Percentiles rank a stretch among this genome's conserved stretches.
Evolutionary conservation across 1,140 invertebrate species (phyloP).

Genomic region (Gryon sp.): DNA sequence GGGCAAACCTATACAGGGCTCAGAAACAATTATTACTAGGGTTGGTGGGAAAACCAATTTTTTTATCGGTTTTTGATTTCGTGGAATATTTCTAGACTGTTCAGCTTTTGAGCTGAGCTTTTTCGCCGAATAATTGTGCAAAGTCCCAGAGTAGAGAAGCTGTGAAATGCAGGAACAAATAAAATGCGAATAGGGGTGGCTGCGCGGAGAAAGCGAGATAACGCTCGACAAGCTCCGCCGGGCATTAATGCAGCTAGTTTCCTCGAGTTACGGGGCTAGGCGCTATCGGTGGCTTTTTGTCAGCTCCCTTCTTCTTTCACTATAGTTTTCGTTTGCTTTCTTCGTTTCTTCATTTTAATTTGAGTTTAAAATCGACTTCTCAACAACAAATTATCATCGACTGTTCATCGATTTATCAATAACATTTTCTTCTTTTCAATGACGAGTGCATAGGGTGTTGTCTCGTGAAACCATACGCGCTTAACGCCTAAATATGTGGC

Average conservation of each 20-base stretch:
- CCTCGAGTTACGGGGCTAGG: slow-evolving; percentile 76
- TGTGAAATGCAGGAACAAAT: slow-evolving; percentile 21
- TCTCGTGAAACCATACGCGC: slow-evolving; percentile 10
- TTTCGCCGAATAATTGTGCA: slow-evolving; percentile 6
- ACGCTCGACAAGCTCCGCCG: slow-evolving; percentile 48
- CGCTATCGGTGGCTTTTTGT: slow-evolving; percentile 75
- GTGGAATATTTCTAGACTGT: no score
- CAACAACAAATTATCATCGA: no score
- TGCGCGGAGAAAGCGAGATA: slow-evolving; percentile 34
- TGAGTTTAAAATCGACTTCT: slow-evolving; percentile 16
- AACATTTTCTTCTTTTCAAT: no score
- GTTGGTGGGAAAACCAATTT: no score
- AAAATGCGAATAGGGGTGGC: slow-evolving; percentile 16
- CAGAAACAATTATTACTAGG: no score
- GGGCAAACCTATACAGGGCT: no score
- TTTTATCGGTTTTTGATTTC: no score
- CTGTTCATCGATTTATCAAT: background rate
- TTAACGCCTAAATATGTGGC: slow-evolving; percentile 3
- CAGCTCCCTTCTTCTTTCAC: slow-evolving; percentile 79
- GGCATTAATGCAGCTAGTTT: slow-evolving; percentile 70
- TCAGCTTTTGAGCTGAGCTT: slow-evolving; percentile 2
- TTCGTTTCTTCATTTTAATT: slow-evolving; percentile 69
- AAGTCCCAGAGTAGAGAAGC: slow-evolving; percentile 21
- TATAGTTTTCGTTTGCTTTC: slow-evolving; percentile 78
- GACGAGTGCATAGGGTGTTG: slow-evolving; percentile 31